Percentiles rank a stretch among this genome's conserved stretches.
phyloP scores from a whole-genome alignment of 2,797 vertebrate species.

The Agapornis canus region DNA sequence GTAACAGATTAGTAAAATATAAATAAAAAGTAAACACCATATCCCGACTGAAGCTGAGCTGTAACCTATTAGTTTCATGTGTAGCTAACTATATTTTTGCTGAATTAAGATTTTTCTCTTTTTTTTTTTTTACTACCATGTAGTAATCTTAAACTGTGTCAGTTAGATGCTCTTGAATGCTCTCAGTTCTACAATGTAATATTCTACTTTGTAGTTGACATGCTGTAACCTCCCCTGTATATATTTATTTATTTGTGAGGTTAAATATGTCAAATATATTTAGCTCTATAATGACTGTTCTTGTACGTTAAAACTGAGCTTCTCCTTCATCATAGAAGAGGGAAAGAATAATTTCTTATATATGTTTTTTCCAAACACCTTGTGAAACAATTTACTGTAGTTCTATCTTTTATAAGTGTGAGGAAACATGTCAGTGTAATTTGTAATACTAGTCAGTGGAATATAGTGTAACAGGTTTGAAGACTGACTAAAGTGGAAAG shows the following conservation, averaged over 20 bases:
- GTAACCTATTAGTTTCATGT: constrained; percentile 25
- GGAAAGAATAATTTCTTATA: constrained; percentile 40
- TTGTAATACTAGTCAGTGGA: constrained; percentile 60
- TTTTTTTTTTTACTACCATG: constrained; percentile 65
- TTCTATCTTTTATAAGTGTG: constrained; percentile 45
- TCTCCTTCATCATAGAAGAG: constrained; percentile 44
- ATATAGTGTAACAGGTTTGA: constrained; percentile 58
- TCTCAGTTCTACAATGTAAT: constrained; percentile 36
- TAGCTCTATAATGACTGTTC: constrained; percentile 49
- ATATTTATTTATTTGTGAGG: constrained; percentile 86
- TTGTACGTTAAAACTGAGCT: constrained; percentile 58
- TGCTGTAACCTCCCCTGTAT: constrained; percentile 73
- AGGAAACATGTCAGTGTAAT: constrained; percentile 48
- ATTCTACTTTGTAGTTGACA: constrained; percentile 57
- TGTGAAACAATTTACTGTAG: constrained; percentile 70
- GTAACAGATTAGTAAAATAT: not conserved
- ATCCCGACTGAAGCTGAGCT: constrained; percentile 7
- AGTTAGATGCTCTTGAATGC: constrained; percentile 28
- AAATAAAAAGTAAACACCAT: not conserved
- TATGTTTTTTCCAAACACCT: constrained; percentile 63
- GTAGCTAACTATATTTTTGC: constrained; percentile 47
- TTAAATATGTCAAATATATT: constrained; percentile 72
- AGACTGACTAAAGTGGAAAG: constrained; percentile 67
- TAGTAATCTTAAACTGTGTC: constrained; percentile 66
- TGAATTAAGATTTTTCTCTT: constrained; percentile 32